phyloP scores from a whole-genome alignment of 1,140 invertebrate genomes.

The Zaprionus gabonicus region DNA sequence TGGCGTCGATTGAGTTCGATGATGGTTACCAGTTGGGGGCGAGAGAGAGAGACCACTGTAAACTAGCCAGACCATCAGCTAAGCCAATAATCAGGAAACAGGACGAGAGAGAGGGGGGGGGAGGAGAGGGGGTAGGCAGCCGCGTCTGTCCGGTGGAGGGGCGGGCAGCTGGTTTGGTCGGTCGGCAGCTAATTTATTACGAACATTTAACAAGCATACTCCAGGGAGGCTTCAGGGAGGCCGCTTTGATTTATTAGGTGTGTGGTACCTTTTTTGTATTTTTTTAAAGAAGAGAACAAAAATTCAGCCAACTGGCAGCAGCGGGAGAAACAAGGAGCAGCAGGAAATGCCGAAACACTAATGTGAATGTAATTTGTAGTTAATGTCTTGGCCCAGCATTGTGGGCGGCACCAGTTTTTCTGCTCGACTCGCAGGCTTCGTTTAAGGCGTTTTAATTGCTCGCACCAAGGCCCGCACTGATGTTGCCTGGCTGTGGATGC shows the following conservation, averaged over 20 bases:
- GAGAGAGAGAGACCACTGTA: slow-evolving; percentile 53
- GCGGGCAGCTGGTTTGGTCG: slow-evolving; percentile 29
- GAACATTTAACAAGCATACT: slow-evolving; percentile 81
- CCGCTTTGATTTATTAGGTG: slow-evolving; percentile 81
- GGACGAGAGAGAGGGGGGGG: neutral
- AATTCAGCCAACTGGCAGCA: slow-evolving; percentile 21
- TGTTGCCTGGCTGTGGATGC: neutral
- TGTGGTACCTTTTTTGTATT: slow-evolving; percentile 48
- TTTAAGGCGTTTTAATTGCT: slow-evolving; percentile 68
- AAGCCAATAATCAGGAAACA: slow-evolving; percentile 70
- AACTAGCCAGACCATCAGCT: slow-evolving; percentile 67
- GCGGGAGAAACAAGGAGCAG: slow-evolving; percentile 19
- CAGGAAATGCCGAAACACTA: slow-evolving; percentile 74
- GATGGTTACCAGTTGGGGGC: slow-evolving; percentile 18
- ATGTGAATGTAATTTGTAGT: slow-evolving; percentile 82
- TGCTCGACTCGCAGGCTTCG: slow-evolving; percentile 6
- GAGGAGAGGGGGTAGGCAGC: neutral
- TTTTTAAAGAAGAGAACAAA: slow-evolving; percentile 39
- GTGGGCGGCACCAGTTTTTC: slow-evolving; percentile 4
- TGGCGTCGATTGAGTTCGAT: slow-evolving; percentile 75
- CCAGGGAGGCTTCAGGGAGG: slow-evolving; percentile 67
- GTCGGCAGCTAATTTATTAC: slow-evolving; percentile 78
- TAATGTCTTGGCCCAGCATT: slow-evolving; percentile 70
- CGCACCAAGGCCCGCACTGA: slow-evolving; percentile 49
- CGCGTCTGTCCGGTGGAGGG: slow-evolving; percentile 23